Base-by-base conservation (phyloP, 2,888 invertebrate species). In the Drosophila limbata region DNA sequence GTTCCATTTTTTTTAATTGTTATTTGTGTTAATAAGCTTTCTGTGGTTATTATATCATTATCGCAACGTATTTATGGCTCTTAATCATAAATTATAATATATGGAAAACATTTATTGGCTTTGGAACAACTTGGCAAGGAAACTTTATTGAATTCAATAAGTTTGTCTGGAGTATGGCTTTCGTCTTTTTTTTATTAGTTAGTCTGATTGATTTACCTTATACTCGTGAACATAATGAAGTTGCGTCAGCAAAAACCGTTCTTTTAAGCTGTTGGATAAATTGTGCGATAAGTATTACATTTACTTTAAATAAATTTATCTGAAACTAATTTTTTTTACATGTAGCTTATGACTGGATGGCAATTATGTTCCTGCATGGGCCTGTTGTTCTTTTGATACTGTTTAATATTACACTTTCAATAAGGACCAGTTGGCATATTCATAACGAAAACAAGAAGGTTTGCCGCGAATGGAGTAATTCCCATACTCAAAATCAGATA, bases 11-110 rank as follows among this genome's bases (percentile, higher is more conserved):
- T n/a, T n/a, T n/a, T n/a, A n/a, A n/a, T n/a, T n/a, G n/a, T n/a
- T n/a, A 11, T 15, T 19, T 31, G 3, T 55, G 3, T 19, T 31
- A 2, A 17, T 37, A 5, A 59, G 59, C 5, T 28, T 4, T 31
- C 5, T 17, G n/a, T 3, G 48, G 48, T 15, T 50, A 48, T 17
- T 60, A 50, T 33, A 21, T 1, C 8, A 31, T 50, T 11, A 8
- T 50, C 19, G 13, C 40, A 11, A 42, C 59, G 33, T 60, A 60
- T 33, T 40, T 33, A 11, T 60, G 59, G 59, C 59, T 60, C 6
- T 19, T 60, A 33, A 5, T 31, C 19, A 60, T 60, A 2, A 60
- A 60, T 19, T 60, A 19, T 37, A 60, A 50, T 19, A 15, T 60
- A 33, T 42, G 59, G 59, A 60, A 40, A 40, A n/a, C 50, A n/a